Percentiles rank a stretch among this genome's conserved stretches.
Conservation (phyloP, 1,140 invertebrate species). For the Brachionus rotundiformis region DNA sequence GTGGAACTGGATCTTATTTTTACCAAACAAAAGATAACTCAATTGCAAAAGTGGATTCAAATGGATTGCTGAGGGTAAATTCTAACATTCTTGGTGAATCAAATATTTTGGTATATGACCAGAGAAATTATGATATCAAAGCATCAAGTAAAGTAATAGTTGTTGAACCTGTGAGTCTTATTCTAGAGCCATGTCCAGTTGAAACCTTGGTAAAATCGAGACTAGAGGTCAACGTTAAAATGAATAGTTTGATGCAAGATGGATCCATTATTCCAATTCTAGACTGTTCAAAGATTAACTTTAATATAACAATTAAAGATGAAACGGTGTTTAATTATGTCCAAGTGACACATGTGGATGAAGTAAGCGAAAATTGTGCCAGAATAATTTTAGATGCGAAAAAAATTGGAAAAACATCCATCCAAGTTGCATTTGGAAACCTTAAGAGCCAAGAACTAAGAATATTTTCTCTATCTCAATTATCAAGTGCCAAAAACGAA, state of each 20-base stretch:
- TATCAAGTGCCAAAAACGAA: not conserved
- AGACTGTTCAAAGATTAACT: constrained; percentile 13
- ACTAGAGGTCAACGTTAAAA: constrained; percentile 38
- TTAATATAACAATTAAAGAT: not conserved
- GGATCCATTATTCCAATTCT: not conserved
- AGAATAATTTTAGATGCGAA: not conserved
- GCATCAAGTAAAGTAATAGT: not conserved
- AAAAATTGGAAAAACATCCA: not conserved
- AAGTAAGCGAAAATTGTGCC: not conserved
- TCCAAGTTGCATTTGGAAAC: not conserved
- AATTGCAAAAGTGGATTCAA: not conserved
- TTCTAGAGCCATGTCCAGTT: constrained; percentile 27
- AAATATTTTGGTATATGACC: not conserved
- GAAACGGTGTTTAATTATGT: not conserved
- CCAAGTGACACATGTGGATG: not conserved
- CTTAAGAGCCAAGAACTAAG: constrained; percentile 1
- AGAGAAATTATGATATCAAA: constrained; percentile 11
- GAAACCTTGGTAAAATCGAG: not conserved
- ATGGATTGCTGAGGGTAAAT: not conserved
- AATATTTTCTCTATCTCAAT: constrained; percentile 1
- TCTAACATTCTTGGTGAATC: constrained; percentile 21
- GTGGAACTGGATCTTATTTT: constrained; percentile 46
- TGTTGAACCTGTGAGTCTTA: not conserved
- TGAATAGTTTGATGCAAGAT: not conserved
- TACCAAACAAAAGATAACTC: constrained; percentile 4